Conservation (phyloP, 2,888 invertebrate genomes). For the Caenorhabditis japonica region DNA sequence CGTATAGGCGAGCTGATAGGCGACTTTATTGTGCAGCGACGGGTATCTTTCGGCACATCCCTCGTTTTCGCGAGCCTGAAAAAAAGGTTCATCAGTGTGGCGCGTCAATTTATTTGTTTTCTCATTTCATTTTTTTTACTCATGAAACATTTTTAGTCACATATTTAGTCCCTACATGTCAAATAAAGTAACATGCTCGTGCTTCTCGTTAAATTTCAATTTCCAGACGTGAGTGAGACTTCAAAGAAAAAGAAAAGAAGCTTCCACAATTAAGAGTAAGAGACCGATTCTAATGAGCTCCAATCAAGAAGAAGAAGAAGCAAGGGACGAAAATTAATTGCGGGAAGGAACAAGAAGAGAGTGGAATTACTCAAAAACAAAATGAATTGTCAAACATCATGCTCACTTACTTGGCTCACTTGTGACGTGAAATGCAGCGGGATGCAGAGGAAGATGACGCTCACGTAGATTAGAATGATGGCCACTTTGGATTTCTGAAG, state of each 20-base stretch:
- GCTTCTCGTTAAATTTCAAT: too few species aligned
- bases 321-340: too few species aligned
- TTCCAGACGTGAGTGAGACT: too few species aligned
- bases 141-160: too few species aligned
- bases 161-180: not conserved
- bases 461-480: slow-evolving; percentile 65
- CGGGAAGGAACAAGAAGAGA: too few species aligned
- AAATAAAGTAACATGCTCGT: too few species aligned
- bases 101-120: too few species aligned
- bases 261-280: too few species aligned
- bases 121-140: too few species aligned
- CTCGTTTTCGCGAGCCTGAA: slow-evolving; percentile 63
- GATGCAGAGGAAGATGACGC: slow-evolving; percentile 66
- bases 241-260: too few species aligned
- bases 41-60: slow-evolving; percentile 65
- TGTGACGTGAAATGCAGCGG: slow-evolving; percentile 72
- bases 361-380: too few species aligned
- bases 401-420: slow-evolving; percentile 61
- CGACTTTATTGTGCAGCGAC: slow-evolving; percentile 47
- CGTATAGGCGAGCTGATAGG: slow-evolving; percentile 66
- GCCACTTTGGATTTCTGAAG: slow-evolving; percentile 65
- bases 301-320: slow-evolving; percentile 24
- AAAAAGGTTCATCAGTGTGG: too few species aligned
- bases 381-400: not conserved
- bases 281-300: slow-evolving; percentile 44